Base-by-base conservation (phyloP, 2,888 invertebrate species). In the Noctua janthina region DNA sequence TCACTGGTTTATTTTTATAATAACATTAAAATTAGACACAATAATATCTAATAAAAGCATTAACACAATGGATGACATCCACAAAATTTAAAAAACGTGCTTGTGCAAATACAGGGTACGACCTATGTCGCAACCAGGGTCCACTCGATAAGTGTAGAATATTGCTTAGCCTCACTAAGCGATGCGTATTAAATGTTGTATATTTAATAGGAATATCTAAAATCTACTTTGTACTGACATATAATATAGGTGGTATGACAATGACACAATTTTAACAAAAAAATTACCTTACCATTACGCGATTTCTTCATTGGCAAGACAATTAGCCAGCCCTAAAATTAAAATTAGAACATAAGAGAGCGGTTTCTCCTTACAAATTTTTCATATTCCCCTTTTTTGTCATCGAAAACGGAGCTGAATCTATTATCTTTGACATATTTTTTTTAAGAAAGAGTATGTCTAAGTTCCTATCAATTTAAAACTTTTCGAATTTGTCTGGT, bases 11-110 rank as follows among this genome's bases (percentile, higher is more conserved):
- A 54, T n/a, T 51, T 4, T 10, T 1, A 81, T 6, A 29, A 46
- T 17, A 59, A 81, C 67, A 68, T 68, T 59, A 69, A 39, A 64
- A 64, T 76, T 62, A 81, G 0, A 69, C 17, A 69, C 17, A 76
- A 70, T 8, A 62, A 29, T 35, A 70, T 13, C 2, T 0, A 43
- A 29, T 49, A 10, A 56, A 81, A 72, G 51, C 49, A 64, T 56
- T 70, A 51, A 59, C 20, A 66, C 49, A 59, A 23, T 54, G 62
- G 2, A 62, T 59, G n/a, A 59, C 5, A 59, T 72, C 15, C 2
- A 69, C 23, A 59, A 23, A 64, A 29, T 39, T 10, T 4, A 67
- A 39, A 15, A 62, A 20, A 11, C 69, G 17, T n/a, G 43, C 46
- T 68, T 68, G 67, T 23, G 13, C 39, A 39, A 39, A 4, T 39